Evolutionary conservation across 1,140 invertebrate species (phyloP).

Genomic region (Heterodera carotae): DNA sequence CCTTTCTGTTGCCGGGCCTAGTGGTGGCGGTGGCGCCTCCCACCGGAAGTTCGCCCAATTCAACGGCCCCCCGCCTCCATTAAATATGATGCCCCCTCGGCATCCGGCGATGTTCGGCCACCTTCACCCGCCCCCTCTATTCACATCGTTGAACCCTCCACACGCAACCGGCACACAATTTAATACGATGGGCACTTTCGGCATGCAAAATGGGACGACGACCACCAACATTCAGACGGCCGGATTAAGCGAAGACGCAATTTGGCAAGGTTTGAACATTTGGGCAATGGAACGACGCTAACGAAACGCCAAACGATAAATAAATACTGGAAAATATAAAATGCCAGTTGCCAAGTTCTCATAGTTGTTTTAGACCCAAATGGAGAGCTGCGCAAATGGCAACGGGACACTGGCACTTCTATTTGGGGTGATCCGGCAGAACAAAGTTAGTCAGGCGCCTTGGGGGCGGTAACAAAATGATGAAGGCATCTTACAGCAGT

Average conservation of each 20-base stretch:
- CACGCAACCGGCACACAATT: not conserved
- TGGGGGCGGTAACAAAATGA: not conserved
- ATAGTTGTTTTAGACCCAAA: slow-evolving; percentile 31
- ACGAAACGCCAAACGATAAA: slow-evolving; percentile 3
- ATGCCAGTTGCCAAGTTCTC: no score
- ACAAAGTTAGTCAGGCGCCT: slow-evolving; percentile 18
- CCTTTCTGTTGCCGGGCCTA: not conserved
- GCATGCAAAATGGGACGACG: not conserved
- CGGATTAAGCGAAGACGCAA: slow-evolving; percentile 11
- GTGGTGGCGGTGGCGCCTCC: not conserved
- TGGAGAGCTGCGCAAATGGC: slow-evolving; percentile 46
- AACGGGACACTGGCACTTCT: slow-evolving; percentile 49
- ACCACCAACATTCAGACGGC: slow-evolving; percentile 1
- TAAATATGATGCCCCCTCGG: not conserved
- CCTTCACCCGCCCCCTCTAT: slow-evolving; percentile 15
- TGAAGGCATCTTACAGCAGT: slow-evolving; percentile 1
- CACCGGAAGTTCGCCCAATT: slow-evolving; percentile 9
- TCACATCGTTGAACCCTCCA: slow-evolving; percentile 15
- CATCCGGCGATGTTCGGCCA: slow-evolving; percentile 6
- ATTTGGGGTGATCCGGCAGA: slow-evolving; percentile 48
- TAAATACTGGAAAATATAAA: not conserved
- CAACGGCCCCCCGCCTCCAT: slow-evolving; percentile 12
- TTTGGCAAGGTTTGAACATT: slow-evolving; percentile 7
- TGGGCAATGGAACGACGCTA: slow-evolving; percentile 8
- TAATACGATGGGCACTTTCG: not conserved